Evolutionary conservation across 2,113 vertebrate species (phyloP).

Genomic region (Apteryx owenii): DNA sequence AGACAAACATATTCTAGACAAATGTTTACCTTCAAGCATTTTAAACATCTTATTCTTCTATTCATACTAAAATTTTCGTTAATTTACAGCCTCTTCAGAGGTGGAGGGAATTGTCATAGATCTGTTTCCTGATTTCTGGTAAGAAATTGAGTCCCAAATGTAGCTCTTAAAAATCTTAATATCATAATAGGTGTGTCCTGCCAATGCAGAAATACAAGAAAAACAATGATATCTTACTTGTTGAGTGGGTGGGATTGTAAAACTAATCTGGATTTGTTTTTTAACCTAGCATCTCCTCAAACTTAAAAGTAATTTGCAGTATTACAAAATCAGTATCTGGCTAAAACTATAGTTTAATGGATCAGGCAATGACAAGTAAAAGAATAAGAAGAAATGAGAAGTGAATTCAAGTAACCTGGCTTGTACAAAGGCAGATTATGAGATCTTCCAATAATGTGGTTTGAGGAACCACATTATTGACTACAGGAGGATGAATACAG

Average conservation of each 20-base stretch:
- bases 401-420: accelerated
- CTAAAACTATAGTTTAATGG: not conserved
- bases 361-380: not conserved
- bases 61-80: not conserved
- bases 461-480: not conserved
- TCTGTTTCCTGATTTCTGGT: not conserved
- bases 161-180: not conserved
- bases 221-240: not conserved
- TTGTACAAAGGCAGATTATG: not conserved
- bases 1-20: not conserved
- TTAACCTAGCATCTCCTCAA: not conserved
- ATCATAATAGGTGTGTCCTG: not conserved
- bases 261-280: not conserved
- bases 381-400: not conserved
- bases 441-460: too few species aligned
- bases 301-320: not conserved
- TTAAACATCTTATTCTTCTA: not conserved
- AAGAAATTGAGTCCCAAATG: not conserved
- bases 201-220: not conserved
- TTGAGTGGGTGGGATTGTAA: not conserved
- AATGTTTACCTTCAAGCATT: not conserved
- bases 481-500: not conserved
- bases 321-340: not conserved
- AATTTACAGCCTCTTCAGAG: not conserved
- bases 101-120: not conserved